A percentile compares a stretch with the other conserved stretches of the same genome.
phyloP scores from a whole-genome alignment of 2,797 vertebrate species.

The Linurgus olivaceus region DNA sequence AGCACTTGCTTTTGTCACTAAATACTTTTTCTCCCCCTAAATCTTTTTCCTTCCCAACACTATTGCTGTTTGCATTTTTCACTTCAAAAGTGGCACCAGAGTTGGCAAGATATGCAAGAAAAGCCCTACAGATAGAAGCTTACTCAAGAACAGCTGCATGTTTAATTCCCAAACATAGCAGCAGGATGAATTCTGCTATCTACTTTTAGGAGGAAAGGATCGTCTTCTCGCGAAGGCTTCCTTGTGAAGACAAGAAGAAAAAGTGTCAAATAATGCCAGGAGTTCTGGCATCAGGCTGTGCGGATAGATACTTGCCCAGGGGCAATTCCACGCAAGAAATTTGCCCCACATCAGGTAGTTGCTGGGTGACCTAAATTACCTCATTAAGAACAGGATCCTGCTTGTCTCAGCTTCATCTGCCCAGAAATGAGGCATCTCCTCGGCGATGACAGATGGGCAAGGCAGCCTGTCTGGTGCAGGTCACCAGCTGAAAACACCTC shows the following conservation, averaged over 20 bases:
- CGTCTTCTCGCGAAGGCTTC: not conserved
- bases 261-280: not conserved
- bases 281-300: not conserved
- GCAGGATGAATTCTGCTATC: not conserved
- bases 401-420: conserved; percentile 25
- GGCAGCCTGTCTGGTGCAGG: not conserved
- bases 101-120: not conserved
- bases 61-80: not conserved
- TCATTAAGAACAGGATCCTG: conserved; percentile 54
- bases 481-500: not conserved
- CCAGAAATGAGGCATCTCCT: conserved; percentile 15
- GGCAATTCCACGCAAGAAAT: not conserved
- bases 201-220: not conserved
- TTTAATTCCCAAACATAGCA: not conserved
- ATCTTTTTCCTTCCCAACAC: not conserved
- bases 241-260: not conserved
- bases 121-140: not conserved
- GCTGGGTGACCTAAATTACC: conserved; percentile 55
- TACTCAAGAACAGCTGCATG: not conserved
- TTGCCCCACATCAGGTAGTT: not conserved
- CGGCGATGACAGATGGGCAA: not conserved
- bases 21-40: no score
- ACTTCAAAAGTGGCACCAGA: not conserved
- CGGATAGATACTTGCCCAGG: not conserved
- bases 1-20: not conserved